Evolutionary conservation across 2,113 vertebrate species (phyloP).

Genomic region (Chloropsis hardwickii): DNA sequence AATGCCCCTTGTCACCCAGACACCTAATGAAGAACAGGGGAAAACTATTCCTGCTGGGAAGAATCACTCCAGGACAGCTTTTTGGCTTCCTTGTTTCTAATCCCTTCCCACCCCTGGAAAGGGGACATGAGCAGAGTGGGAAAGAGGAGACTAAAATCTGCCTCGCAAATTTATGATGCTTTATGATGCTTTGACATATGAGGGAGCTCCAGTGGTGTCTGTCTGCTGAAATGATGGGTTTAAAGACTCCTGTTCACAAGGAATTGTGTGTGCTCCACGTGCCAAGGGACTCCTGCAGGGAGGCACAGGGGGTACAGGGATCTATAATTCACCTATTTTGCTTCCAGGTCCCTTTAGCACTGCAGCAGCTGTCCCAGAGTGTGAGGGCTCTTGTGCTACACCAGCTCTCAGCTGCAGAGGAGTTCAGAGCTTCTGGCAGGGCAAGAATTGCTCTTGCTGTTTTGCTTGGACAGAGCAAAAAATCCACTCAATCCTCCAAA

Average conservation of each 20-base stretch:
- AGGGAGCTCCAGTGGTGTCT: neutral
- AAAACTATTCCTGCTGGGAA: neutral
- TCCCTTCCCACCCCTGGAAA: neutral
- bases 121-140: neutral
- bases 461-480: neutral
- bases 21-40: neutral
- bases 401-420: neutral
- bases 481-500: neutral
- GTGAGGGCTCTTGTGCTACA: neutral
- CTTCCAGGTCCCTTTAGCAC: neutral
- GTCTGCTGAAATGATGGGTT: neutral
- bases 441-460: neutral
- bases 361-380: neutral
- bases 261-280: neutral
- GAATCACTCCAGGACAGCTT: neutral
- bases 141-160: neutral
- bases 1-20: neutral
- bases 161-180: neutral
- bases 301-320: neutral
- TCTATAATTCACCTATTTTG: neutral
- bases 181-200: neutral
- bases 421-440: neutral
- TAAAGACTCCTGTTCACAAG: neutral
- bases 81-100: neutral
- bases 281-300: neutral